Percentiles rank a stretch among this genome's conserved stretches.
These are phyloP conservation scores for Camponotus floridanus DNA, from an alignment of 1,140 invertebrate genomes.

Conservation along the genomic window DNA sequence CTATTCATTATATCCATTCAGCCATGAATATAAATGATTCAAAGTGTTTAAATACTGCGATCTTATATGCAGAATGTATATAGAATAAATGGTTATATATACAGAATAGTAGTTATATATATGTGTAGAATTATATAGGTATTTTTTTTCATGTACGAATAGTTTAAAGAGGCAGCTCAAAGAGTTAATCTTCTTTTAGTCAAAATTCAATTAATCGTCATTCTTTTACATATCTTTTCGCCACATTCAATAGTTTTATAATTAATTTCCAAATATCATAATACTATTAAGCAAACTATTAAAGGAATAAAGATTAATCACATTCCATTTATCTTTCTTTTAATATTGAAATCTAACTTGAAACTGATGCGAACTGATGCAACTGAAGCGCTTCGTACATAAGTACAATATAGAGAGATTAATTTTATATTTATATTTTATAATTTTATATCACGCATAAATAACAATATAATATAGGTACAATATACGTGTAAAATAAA, in stretches of 20 bases:
- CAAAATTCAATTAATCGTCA: neutral
- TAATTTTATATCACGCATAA: neutral
- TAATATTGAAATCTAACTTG: neutral
- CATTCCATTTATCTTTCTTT: neutral
- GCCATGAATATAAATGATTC: slow-evolving; percentile 3
- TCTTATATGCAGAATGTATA: neutral
- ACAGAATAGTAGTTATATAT: neutral
- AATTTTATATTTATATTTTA: neutral
- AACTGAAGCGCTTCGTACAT: neutral
- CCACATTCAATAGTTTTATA: neutral
- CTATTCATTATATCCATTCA: slow-evolving; percentile 14
- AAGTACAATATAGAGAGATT: neutral
- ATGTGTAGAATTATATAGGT: neutral
- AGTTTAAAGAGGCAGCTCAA: neutral
- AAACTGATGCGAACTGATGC: neutral
- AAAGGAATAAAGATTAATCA: neutral
- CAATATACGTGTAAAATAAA: neutral
- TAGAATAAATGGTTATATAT: neutral
- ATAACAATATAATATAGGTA: no score
- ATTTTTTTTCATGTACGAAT: neutral
- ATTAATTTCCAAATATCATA: neutral
- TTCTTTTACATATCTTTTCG: no score
- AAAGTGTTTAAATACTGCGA: slow-evolving; percentile 1
- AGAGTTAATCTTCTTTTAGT: neutral
- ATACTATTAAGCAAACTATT: neutral